These are phyloP conservation scores for Drosophila suboccidentalis DNA, from an alignment of 2,888 invertebrate species.

Conservation along the genomic window DNA sequence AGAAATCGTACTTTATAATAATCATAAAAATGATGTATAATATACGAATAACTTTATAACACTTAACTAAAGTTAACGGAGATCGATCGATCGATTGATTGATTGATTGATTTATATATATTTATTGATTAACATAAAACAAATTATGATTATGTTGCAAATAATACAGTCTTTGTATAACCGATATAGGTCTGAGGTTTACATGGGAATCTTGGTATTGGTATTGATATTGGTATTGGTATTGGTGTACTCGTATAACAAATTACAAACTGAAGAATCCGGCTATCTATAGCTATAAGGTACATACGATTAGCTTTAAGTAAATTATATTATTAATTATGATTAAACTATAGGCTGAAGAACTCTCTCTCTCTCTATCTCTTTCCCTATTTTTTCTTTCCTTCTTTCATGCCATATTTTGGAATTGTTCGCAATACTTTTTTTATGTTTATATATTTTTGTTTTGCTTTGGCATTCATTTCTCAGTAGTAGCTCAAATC, in stretches of 20 bases:
- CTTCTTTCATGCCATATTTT: conserved; percentile 46
- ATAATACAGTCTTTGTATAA: conserved; percentile 71
- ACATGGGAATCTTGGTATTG: conserved; percentile 56
- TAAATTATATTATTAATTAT: conserved; percentile 7
- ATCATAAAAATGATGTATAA: conserved; percentile 13
- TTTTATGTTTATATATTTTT: conserved; percentile 29
- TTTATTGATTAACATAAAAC: conserved; percentile 38
- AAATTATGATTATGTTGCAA: conserved; percentile 35
- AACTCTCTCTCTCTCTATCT: conserved; percentile 6
- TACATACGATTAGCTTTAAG: conserved; percentile 59
- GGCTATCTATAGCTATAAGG: conserved; percentile 74
- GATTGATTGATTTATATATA: conserved; percentile 39
- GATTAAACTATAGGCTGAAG: conserved; percentile 54
- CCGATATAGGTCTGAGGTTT: conserved; percentile 69
- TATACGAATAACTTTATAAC: conserved; percentile 37
- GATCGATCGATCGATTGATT: conserved; percentile 6
- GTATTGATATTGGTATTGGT: not conserved
- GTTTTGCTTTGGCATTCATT: conserved; percentile 76
- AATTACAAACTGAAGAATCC: conserved; percentile 54
- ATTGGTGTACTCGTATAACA: conserved; percentile 23
- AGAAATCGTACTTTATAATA: conserved; percentile 16
- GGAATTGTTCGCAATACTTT: conserved; percentile 70
- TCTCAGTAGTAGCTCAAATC: conserved; percentile 50
- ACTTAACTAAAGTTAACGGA: conserved; percentile 52
- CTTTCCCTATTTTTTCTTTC: not conserved